Percentiles rank a stretch among this genome's conserved stretches.
phyloP scores from a whole-genome alignment of 2,113 vertebrate species.

The Hyperoodon ampullatus region DNA sequence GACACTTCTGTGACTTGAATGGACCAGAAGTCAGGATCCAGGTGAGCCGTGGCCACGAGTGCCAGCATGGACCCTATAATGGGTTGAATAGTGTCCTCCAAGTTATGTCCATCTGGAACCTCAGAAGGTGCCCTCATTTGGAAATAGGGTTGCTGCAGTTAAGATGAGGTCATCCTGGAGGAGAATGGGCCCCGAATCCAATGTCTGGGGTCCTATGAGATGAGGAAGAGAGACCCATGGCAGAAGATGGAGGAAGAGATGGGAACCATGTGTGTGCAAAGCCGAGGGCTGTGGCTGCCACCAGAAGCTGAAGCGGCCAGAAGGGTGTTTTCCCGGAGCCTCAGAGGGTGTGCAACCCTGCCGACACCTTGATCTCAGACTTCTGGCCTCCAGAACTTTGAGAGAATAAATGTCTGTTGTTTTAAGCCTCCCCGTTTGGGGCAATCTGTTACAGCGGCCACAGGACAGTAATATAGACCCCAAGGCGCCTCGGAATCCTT shows the following conservation, averaged over 20 bases:
- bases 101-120: background rate
- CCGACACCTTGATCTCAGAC: background rate
- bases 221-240: background rate
- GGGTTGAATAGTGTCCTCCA: rapidly evolving
- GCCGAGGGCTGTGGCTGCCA: rapidly evolving
- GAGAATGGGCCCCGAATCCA: background rate
- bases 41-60: too few relatives aligned
- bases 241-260: rapidly evolving
- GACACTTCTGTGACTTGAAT: background rate
- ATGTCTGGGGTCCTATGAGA: background rate
- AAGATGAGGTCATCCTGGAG: rapidly evolving
- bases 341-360: rapidly evolving
- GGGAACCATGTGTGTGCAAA: rapidly evolving
- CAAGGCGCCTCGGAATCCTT: rapidly evolving
- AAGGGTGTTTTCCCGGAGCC: rapidly evolving
- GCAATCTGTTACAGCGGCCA: rapidly evolving
- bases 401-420: background rate
- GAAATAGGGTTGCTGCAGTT: background rate
- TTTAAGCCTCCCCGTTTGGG: rapidly evolving
- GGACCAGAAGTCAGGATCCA: background rate
- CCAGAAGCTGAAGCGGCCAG: too few relatives aligned
- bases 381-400: rapidly evolving
- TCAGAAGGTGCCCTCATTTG: background rate
- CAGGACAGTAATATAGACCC: background rate
- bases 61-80: rapidly evolving